phyloP scores from a whole-genome alignment of 2,113 vertebrate species.

The Puma concolor region DNA sequence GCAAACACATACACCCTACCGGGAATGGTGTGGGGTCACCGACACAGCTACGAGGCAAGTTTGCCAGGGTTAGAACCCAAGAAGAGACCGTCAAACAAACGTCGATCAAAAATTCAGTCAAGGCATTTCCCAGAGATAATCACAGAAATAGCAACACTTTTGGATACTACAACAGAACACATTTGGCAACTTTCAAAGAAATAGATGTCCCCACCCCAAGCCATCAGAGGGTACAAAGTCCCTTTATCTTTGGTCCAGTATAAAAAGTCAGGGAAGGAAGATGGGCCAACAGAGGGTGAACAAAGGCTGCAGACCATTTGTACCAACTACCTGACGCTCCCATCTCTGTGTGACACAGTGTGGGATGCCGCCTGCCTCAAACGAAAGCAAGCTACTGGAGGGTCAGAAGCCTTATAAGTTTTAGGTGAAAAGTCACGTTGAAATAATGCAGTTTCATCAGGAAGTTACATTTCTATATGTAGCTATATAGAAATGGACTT shows the following conservation, averaged over 20 bases:
- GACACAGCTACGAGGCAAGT: constrained; percentile 52
- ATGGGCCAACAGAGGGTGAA: fast-evolving
- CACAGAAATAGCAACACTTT: constrained; percentile 82
- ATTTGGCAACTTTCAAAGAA: constrained; percentile 58
- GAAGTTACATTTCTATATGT: too few species aligned
- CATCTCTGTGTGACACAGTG: neutral
- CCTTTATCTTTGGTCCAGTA: constrained; percentile 42
- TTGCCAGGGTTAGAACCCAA: constrained; percentile 74
- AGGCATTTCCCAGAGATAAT: constrained; percentile 81
- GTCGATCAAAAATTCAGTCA: constrained; percentile 68
- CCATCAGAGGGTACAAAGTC: neutral
- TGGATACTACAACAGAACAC: constrained; percentile 61
- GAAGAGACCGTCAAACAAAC: constrained; percentile 77
- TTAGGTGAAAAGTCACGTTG: neutral
- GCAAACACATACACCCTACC: neutral
- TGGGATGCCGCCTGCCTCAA: constrained; percentile 59
- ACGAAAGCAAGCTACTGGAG: neutral
- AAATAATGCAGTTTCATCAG: neutral
- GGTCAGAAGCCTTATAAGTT: neutral
- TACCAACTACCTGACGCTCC: neutral
- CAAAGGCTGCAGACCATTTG: constrained; percentile 37
- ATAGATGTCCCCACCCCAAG: neutral
- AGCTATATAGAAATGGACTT: neutral
- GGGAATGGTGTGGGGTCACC: constrained; percentile 50
- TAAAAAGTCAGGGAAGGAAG: constrained; percentile 28